phyloP scores from a whole-genome alignment of 2,888 invertebrate genomes.

The Ryuthela nishihirai region DNA sequence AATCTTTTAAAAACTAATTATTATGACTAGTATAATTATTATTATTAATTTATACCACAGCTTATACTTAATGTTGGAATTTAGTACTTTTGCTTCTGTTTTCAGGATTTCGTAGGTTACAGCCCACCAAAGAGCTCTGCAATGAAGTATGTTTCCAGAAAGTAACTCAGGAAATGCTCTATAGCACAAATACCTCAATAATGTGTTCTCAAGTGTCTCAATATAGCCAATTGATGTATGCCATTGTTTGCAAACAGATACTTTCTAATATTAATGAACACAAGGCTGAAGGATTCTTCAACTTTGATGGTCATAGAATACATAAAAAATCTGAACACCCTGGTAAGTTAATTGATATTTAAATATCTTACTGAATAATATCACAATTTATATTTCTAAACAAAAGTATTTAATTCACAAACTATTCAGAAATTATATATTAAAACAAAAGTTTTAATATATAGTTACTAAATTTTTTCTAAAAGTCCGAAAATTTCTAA shows the following conservation, averaged over 20 bases:
- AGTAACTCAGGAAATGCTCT: slow-evolving; percentile 35
- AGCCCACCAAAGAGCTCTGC: slow-evolving; percentile 20
- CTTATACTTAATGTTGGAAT: no score
- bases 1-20: no score
- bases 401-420: no score
- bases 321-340: slow-evolving; percentile 26
- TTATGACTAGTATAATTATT: no score
- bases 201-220: slow-evolving; percentile 30
- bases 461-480: no score
- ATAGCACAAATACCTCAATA: slow-evolving; percentile 17
- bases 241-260: slow-evolving; percentile 39
- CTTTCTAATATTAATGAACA: slow-evolving; percentile 40
- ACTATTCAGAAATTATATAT: no score
- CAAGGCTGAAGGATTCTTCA: slow-evolving; percentile 36
- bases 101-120: slow-evolving; percentile 1
- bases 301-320: slow-evolving; percentile 35
- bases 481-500: no score
- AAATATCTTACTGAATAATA: no score
- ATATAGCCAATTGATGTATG: slow-evolving; percentile 41
- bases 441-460: no score
- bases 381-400: no score
- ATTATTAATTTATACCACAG: no score
- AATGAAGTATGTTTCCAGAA: slow-evolving; percentile 38
- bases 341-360: slow-evolving; percentile 19
- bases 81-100: not conserved